phyloP scores from a whole-genome alignment of 1,140 invertebrate genomes.

The Papilio polyxenes region DNA sequence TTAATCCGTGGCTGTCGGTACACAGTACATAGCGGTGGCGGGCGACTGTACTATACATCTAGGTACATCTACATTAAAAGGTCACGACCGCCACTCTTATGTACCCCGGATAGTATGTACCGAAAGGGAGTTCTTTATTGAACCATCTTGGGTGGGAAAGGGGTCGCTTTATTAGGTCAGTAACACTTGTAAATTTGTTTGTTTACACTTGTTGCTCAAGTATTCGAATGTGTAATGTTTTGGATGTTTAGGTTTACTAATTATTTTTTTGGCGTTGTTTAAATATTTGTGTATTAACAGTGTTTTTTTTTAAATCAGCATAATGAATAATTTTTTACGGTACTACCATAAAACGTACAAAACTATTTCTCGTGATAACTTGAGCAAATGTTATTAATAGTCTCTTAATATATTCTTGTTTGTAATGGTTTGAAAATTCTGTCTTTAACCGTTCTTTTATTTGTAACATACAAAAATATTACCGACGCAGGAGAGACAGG shows the following conservation, averaged over 20 bases:
- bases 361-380: background rate
- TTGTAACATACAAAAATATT: no score
- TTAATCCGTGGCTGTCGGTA: slow-evolving; percentile 63
- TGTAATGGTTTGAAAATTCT: no score
- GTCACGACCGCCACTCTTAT: slow-evolving; percentile 78
- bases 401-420: no score
- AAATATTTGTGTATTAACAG: background rate
- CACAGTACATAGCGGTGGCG: slow-evolving; percentile 64
- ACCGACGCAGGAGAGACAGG: background rate
- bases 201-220: slow-evolving; percentile 70
- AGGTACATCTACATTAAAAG: slow-evolving; percentile 75
- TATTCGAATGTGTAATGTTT: slow-evolving; percentile 39
- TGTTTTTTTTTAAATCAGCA: no score
- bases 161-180: slow-evolving; percentile 80
- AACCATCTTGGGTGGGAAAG: slow-evolving; percentile 76
- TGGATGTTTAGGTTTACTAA: slow-evolving; percentile 43
- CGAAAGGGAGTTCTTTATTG: slow-evolving; percentile 79
- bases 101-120: slow-evolving; percentile 74
- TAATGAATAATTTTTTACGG: no score
- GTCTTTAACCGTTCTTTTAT: no score
- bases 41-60: slow-evolving; percentile 71
- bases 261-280: slow-evolving; percentile 40
- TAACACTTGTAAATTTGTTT: slow-evolving; percentile 76
- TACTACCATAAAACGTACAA: background rate
- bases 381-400: background rate